These are phyloP conservation scores for Sciurus niger DNA, from an alignment of 2,113 vertebrate genomes.

Conservation along the genomic window DNA sequence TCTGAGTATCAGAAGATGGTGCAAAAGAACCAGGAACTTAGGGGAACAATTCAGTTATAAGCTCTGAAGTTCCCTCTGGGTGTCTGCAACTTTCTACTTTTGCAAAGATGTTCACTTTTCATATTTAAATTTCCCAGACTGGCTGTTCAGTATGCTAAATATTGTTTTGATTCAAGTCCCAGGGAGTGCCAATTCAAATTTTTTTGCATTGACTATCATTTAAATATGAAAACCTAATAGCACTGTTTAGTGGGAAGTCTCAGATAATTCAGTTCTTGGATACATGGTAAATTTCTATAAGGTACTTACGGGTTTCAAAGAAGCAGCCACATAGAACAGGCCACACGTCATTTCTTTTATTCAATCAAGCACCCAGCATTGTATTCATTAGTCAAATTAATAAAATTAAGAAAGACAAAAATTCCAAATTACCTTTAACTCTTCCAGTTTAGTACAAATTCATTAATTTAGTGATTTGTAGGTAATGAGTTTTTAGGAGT, in stretches of 20 bases:
- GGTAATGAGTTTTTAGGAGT: background rate
- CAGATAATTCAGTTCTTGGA: background rate
- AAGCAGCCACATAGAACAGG: background rate
- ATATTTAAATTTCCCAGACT: background rate
- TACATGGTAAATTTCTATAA: background rate
- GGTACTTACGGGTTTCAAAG: background rate
- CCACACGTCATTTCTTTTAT: background rate
- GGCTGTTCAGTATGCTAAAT: background rate
- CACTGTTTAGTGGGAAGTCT: background rate
- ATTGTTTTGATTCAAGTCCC: background rate
- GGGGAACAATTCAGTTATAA: background rate
- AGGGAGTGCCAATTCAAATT: background rate
- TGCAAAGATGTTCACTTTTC: background rate
- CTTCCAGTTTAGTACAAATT: background rate
- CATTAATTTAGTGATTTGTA: background rate
- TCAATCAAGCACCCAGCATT: background rate
- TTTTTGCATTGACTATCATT: background rate
- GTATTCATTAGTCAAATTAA: background rate
- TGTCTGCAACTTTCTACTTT: background rate
- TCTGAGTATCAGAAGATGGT: background rate
- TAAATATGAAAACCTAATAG: background rate
- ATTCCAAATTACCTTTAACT: background rate
- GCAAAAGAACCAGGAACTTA: background rate
- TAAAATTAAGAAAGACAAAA: background rate
- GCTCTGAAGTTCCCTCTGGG: background rate